These are phyloP conservation scores for Xestia ashworthii DNA, from an alignment of 2,888 invertebrate species.

Conservation along the genomic window DNA sequence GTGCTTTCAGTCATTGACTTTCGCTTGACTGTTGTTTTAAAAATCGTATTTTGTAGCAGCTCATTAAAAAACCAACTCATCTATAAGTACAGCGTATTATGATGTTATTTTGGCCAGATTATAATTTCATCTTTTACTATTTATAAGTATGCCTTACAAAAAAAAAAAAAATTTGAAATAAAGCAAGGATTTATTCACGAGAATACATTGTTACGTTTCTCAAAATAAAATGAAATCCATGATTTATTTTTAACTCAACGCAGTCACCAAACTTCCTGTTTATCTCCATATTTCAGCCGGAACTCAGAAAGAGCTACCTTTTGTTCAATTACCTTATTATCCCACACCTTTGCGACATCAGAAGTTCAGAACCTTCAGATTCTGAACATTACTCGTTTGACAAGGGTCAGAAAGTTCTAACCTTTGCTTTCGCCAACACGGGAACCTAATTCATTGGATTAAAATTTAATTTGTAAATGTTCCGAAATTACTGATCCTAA, in stretches of 20 bases:
- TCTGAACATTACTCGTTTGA: conserved; percentile 53
- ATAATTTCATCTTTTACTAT: background rate
- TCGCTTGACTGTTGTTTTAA: background rate
- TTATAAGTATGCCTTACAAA: background rate
- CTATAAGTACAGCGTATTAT: background rate
- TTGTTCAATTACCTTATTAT: conserved; percentile 37
- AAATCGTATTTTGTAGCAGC: background rate
- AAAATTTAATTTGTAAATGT: conserved; percentile 57
- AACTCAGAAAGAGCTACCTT: conserved; percentile 21
- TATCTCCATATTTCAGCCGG: conserved; percentile 21
- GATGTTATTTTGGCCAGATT: background rate
- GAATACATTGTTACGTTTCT: background rate
- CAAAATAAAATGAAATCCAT: background rate
- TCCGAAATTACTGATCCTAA: conserved; percentile 38
- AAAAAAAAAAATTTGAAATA: background rate
- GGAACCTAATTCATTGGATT: conserved; percentile 47
- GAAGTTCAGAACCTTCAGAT: conserved; percentile 22
- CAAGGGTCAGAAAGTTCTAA: conserved; percentile 58
- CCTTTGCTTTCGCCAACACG: conserved; percentile 21
- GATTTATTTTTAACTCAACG: background rate
- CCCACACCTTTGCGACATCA: conserved; percentile 40
- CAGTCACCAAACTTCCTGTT: conserved; percentile 7
- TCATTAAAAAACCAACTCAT: background rate
- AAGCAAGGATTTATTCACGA: background rate
- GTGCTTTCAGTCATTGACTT: background rate